Percentiles rank a stretch among this genome's conserved stretches.
Evolutionary conservation across 2,113 vertebrate species (phyloP).

Genomic region (Leucopsar rothschildi): DNA sequence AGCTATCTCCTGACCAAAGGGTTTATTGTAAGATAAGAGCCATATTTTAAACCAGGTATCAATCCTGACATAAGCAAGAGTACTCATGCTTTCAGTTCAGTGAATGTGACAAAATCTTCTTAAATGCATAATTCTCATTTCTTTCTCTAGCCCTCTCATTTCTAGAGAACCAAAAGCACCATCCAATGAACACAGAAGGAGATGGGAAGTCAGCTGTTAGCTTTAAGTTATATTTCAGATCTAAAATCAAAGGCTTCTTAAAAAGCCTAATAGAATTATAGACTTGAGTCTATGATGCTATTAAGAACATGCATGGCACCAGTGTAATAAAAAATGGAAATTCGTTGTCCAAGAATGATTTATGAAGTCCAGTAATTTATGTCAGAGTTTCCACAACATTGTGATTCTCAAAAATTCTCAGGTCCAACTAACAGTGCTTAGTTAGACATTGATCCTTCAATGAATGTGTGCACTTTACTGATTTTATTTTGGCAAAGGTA

Average conservation of each 20-base stretch:
- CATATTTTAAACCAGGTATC: background rate
- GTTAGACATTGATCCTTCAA: conserved; percentile 43
- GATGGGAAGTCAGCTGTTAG: background rate
- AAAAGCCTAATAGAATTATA: conserved; percentile 23
- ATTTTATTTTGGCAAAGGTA: conserved; percentile 40
- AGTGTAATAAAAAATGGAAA: conserved; percentile 39
- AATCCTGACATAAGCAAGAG: background rate
- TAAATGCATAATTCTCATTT: background rate
- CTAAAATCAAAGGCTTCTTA: conserved; percentile 16
- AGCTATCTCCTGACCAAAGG: background rate
- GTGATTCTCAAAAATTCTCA: background rate
- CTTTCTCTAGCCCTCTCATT: background rate
- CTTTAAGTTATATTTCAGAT: background rate
- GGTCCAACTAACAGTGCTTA: background rate
- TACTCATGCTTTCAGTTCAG: background rate
- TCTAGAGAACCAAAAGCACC: background rate
- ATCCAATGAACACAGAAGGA: background rate
- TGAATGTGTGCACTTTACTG: background rate
- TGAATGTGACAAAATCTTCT: background rate
- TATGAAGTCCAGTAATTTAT: conserved; percentile 20
- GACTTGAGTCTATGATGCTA: background rate
- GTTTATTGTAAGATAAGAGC: background rate
- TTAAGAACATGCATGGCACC: conserved; percentile 32
- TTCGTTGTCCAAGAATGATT: conserved; percentile 4
- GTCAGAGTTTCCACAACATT: background rate